Percentiles rank a stretch among this genome's conserved stretches.
Evolutionary conservation across 2,888 invertebrate genomes (phyloP).

Genomic region (Cetonia aurata): DNA sequence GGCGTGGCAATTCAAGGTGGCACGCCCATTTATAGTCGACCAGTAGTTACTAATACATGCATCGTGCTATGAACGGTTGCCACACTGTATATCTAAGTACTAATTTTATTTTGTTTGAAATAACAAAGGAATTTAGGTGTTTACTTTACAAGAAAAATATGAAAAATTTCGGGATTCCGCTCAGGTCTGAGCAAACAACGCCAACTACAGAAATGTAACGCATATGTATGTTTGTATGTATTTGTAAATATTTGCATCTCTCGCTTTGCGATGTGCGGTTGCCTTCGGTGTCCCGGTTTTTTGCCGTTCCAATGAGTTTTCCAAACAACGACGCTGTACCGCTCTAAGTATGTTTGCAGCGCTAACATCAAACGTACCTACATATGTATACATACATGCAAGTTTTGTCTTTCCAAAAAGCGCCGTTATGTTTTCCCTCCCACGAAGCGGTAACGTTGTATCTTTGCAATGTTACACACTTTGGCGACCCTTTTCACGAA

Average conservation of each 20-base stretch:
- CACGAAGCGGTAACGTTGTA: background rate
- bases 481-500: background rate
- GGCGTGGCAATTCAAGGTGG: no score
- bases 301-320: constrained; percentile 1
- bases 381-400: no score
- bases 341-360: constrained; percentile 12
- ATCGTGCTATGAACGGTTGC: no score
- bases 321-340: constrained; percentile 22
- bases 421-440: constrained; percentile 10
- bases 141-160: constrained; percentile 20
- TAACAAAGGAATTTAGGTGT: constrained; percentile 1
- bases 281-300: constrained; percentile 1
- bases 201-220: constrained; percentile 5
- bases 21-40: no score
- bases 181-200: constrained; percentile 11
- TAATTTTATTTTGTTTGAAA: no score
- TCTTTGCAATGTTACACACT: background rate
- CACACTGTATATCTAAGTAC: no score
- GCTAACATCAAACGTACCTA: constrained; percentile 14
- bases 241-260: constrained; percentile 27
- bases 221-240: constrained; percentile 1
- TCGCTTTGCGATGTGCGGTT: background rate
- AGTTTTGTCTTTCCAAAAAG: constrained; percentile 10
- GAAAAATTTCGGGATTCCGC: background rate
- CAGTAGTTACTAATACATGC: no score